Base-by-base conservation (phyloP, 1,140 invertebrate genomes). In the Pemphigus obesinymphae region DNA sequence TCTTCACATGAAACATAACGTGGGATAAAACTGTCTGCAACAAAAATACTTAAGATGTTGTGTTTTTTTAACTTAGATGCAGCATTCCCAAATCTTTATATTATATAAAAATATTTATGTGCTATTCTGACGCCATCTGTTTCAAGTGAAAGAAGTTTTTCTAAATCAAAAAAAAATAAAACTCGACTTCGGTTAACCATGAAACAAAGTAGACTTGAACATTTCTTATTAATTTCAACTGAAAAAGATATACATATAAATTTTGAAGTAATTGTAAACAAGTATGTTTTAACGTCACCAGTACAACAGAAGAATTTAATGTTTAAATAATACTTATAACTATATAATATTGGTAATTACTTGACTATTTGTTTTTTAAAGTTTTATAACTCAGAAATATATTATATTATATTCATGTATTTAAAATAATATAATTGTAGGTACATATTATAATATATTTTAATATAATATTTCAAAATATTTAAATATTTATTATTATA, bases 251-350 rank as follows among this genome's bases (percentile, higher is more conserved):
- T 63, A 20, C 13, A 15, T 63, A 34, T 58, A 26, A 29, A 58
- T 58, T 23, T 23, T 26, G 55, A 58, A 58, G 26, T 34, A 34
- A 63, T 34, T 63, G 0, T 63, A 13, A 63, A 63, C 17, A 37
- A 34, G 20, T 34, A 63, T 63, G 31, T 29, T 37, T 34, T 58
- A 13, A 58, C 55, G 1, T 58, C 55, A 26, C 26, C 26, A 58
- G 31, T 63, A 6, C 15, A 15, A 63, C 61, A 34, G 34, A 63
- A 63, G 8, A 17, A 63, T 34, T 63, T 58, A 29, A 26, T 58
- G 55, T 58, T 58, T 58, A 58, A 58, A 55, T 55, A 55, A 55
- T 55, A 55, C n/a, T n/a, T n/a, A n/a, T n/a, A n/a, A n/a, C n/a
- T n/a, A n/a, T n/a, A n/a, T n/a, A n/a, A n/a, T n/a, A n/a, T n/a